These are phyloP conservation scores for Ypsolopha scabrella DNA, from an alignment of 2,888 invertebrate genomes.

Conservation along the genomic window DNA sequence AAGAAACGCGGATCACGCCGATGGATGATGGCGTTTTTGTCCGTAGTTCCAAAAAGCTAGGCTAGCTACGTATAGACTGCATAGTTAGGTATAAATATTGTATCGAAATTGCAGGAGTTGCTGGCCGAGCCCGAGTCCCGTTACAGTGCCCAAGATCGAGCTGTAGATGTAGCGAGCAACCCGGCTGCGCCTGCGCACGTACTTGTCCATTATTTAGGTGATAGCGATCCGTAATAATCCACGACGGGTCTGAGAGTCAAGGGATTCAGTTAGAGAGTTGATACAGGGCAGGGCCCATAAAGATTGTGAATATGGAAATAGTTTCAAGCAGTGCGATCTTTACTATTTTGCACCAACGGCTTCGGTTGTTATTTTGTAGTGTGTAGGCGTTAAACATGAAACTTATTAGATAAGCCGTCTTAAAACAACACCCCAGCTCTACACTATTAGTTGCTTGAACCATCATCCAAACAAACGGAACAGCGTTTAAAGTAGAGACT, in stretches of 20 bases:
- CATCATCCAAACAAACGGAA: too few relatives aligned
- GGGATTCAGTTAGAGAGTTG: not conserved
- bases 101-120: conserved; percentile 1
- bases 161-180: conserved; percentile 9
- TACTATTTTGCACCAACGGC: too few relatives aligned
- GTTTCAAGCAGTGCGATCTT: too few relatives aligned
- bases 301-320: too few relatives aligned
- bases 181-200: not conserved
- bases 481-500: too few relatives aligned
- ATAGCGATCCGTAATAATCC: conserved; percentile 4
- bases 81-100: not conserved
- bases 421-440: too few relatives aligned
- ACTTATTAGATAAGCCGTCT: too few relatives aligned
- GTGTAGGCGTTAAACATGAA: too few relatives aligned
- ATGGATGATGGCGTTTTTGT: too few relatives aligned
- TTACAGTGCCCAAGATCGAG: conserved; percentile 25
- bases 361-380: too few relatives aligned
- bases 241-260: not conserved
- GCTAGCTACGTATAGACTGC: not conserved
- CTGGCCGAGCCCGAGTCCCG: conserved; percentile 20
- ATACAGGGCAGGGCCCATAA: not conserved
- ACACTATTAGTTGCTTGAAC: too few relatives aligned
- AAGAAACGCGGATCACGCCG: too few relatives aligned
- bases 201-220: conserved; percentile 2
- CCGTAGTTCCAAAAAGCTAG: conserved; percentile 25